phyloP scores from a whole-genome alignment of 2,797 vertebrate species.

The Lemur catta region DNA sequence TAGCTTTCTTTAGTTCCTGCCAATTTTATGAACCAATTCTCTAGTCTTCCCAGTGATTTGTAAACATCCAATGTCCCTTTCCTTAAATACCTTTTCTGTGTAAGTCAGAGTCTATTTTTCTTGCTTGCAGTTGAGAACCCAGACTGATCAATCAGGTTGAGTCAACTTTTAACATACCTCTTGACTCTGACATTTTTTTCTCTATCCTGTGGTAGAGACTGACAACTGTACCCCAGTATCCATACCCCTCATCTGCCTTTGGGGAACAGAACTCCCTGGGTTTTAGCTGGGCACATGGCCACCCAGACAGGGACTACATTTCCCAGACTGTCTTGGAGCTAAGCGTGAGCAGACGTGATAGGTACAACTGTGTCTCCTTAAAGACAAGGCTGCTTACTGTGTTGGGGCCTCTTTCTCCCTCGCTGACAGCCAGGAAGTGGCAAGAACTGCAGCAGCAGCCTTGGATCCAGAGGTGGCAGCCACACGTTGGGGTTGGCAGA shows the following conservation, averaged over 20 bases:
- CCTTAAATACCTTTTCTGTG: background rate
- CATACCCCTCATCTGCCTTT: background rate
- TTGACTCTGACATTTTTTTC: background rate
- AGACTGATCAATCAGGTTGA: background rate
- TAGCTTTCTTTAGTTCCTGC: background rate
- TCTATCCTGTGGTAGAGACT: background rate
- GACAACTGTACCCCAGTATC: background rate
- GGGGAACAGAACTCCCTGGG: background rate
- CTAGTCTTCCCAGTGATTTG: background rate
- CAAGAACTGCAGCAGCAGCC: background rate
- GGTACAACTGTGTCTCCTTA: background rate
- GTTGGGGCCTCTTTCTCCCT: background rate
- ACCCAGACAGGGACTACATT: background rate
- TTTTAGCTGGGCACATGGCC: background rate
- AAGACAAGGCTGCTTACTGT: background rate
- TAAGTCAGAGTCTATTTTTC: background rate
- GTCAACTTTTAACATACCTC: background rate
- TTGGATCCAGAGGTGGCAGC: background rate
- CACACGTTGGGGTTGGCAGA: background rate
- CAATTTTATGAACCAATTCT: background rate
- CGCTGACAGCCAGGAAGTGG: background rate
- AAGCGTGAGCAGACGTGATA: background rate
- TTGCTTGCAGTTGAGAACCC: background rate
- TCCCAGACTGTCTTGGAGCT: background rate
- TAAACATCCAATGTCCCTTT: background rate